These are phyloP conservation scores for Hypercompe scribonia DNA, from an alignment of 2,888 invertebrate genomes.

Conservation along the genomic window DNA sequence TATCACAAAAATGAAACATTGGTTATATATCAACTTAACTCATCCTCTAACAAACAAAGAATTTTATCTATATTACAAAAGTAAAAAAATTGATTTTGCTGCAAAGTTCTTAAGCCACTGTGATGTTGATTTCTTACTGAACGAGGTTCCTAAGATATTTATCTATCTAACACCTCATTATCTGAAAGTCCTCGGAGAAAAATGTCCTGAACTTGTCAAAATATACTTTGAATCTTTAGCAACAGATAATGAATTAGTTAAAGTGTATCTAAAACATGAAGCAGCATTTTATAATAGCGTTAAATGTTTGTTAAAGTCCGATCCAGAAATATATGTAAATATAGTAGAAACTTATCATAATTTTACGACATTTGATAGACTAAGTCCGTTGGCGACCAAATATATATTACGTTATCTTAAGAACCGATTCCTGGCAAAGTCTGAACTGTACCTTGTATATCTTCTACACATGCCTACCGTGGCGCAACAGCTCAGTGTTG, in stretches of 20 bases:
- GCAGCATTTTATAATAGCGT: slow-evolving; percentile 57
- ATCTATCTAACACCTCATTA: slow-evolving; percentile 59
- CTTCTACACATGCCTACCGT: slow-evolving; percentile 61
- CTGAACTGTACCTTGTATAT: slow-evolving; percentile 63
- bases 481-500: slow-evolving; percentile 55
- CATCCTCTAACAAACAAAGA: slow-evolving; percentile 58
- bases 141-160: slow-evolving; percentile 55
- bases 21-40: slow-evolving; percentile 55
- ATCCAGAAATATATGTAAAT: slow-evolving; percentile 61
- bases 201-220: slow-evolving; percentile 57
- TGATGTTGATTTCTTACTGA: slow-evolving; percentile 55
- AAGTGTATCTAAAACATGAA: slow-evolving; percentile 48
- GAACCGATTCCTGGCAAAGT: slow-evolving; percentile 58
- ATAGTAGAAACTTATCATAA: slow-evolving; percentile 64
- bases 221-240: slow-evolving; percentile 62
- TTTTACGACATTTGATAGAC: slow-evolving; percentile 27
- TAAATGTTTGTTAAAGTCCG: slow-evolving; percentile 60
- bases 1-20: slow-evolving; percentile 61
- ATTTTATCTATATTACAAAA: slow-evolving; percentile 67
- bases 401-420: slow-evolving; percentile 63
- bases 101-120: slow-evolving; percentile 65
- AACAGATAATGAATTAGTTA: slow-evolving; percentile 45
- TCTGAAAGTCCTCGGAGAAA: slow-evolving; percentile 65
- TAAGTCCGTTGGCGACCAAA: slow-evolving; percentile 57
- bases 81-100: slow-evolving; percentile 53